A percentile compares a stretch with the other conserved stretches of the same genome.
These are phyloP conservation scores for Perca flavescens DNA, from an alignment of 2,113 vertebrate genomes.

Conservation along the genomic window DNA sequence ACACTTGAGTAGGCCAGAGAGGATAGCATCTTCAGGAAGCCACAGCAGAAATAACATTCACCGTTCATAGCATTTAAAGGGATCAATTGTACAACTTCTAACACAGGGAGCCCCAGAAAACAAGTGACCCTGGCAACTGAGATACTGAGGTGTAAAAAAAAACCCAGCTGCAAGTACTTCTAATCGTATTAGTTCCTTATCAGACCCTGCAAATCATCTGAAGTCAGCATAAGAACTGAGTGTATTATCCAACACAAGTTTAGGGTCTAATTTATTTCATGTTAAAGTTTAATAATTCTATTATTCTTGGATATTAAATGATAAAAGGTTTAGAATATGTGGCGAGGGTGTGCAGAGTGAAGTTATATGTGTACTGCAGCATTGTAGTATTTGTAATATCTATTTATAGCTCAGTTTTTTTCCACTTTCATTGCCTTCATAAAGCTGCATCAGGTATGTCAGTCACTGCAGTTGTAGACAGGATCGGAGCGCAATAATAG, in stretches of 20 bases:
- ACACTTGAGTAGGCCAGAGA: constrained; percentile 77
- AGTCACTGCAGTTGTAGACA: constrained; percentile 25
- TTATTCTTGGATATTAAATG: background rate
- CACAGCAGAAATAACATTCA: constrained; percentile 77
- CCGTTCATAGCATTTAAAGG: constrained; percentile 56
- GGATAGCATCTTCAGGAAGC: constrained; percentile 67
- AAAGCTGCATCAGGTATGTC: constrained; percentile 54
- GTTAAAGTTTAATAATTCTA: background rate
- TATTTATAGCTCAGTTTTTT: constrained; percentile 59
- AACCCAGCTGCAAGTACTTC: background rate
- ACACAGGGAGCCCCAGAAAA: constrained; percentile 54
- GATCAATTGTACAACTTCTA: constrained; percentile 69
- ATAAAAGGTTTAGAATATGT: background rate
- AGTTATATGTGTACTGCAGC: constrained; percentile 31
- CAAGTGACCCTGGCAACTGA: constrained; percentile 57
- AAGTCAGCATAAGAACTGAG: background rate
- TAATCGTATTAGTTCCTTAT: background rate
- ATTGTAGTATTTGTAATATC: constrained; percentile 34
- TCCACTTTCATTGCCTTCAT: constrained; percentile 63
- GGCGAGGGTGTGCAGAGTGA: background rate
- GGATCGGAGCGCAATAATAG: constrained; percentile 55
- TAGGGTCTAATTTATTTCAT: background rate
- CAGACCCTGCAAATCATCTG: background rate
- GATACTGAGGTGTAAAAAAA: constrained; percentile 32
- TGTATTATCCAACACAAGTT: background rate